Conservation (phyloP, 2,888 invertebrate genomes). For the Pocota personata region DNA sequence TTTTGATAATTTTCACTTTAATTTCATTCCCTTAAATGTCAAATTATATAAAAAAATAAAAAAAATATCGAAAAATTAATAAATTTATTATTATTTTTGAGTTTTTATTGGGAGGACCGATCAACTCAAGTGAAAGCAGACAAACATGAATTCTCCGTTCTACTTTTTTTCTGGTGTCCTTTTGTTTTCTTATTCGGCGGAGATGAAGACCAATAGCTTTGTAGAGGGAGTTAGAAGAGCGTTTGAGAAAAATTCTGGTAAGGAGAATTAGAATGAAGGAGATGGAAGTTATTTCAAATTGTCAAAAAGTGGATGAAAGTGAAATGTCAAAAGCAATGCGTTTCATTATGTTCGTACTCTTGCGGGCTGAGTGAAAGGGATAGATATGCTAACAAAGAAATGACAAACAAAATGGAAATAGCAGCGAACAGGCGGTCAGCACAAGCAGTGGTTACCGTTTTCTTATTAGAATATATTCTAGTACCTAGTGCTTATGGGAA, state of each 20-base stretch:
- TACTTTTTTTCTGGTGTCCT: slow-evolving; percentile 45
- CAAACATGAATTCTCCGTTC: slow-evolving; percentile 64
- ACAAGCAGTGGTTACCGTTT: neutral
- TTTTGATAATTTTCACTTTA: slow-evolving; percentile 28
- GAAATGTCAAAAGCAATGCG: slow-evolving; percentile 37
- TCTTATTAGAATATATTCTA: neutral
- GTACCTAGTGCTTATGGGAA: too few species aligned
- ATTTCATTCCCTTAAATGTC: slow-evolving; percentile 29
- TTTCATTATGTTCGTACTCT: neutral
- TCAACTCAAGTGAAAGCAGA: slow-evolving; percentile 66
- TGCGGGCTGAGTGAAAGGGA: neutral
- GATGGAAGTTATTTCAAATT: neutral
- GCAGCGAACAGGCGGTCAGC: neutral
- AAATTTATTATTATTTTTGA: slow-evolving; percentile 50
- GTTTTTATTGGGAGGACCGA: slow-evolving; percentile 25
- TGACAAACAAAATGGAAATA: neutral
- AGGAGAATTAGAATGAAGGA: slow-evolving; percentile 23
- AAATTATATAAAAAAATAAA: slow-evolving; percentile 64
- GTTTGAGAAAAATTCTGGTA: slow-evolving; percentile 13
- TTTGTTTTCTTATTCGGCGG: slow-evolving; percentile 51
- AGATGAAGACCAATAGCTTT: slow-evolving; percentile 11
- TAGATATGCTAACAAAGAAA: neutral
- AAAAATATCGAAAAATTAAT: slow-evolving; percentile 16
- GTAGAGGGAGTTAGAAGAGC: neutral
- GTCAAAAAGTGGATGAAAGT: slow-evolving; percentile 35